These are phyloP conservation scores for Amiota minor DNA, from an alignment of 2,888 invertebrate genomes.

Conservation along the genomic window DNA sequence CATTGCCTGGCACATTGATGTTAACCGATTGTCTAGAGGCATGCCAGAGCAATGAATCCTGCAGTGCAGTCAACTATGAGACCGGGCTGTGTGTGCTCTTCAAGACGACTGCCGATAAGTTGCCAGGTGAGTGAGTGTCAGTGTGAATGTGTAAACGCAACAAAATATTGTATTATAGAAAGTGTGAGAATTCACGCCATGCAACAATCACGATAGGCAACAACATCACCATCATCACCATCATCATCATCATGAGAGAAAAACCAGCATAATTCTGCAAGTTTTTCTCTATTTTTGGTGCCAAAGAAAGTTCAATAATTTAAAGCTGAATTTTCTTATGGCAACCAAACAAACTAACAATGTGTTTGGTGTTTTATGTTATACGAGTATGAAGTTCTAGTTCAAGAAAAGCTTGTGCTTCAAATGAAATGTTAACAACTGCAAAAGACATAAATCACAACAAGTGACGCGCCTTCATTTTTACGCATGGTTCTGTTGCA, in stretches of 20 bases:
- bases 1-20: slow-evolving; percentile 93
- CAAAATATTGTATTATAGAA: slow-evolving; percentile 40
- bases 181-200: slow-evolving; percentile 58
- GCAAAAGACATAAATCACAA: slow-evolving; percentile 56
- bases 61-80: slow-evolving; percentile 95
- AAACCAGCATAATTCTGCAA: slow-evolving; percentile 24
- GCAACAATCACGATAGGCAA: not conserved
- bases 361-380: too few relatives aligned
- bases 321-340: slow-evolving; percentile 39
- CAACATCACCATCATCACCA: too few relatives aligned
- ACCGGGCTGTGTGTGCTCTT: slow-evolving; percentile 95
- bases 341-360: not conserved
- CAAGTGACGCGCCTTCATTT: slow-evolving; percentile 53
- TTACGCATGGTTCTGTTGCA: slow-evolving; percentile 59
- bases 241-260: too few relatives aligned
- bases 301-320: slow-evolving; percentile 67
- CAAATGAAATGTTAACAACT: slow-evolving; percentile 25
- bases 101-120: slow-evolving; percentile 90
- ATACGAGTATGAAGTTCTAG: too few relatives aligned
- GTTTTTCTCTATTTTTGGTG: slow-evolving; percentile 48
- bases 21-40: slow-evolving; percentile 94
- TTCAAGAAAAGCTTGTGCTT: slow-evolving; percentile 45
- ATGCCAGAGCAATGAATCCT: slow-evolving; percentile 92
- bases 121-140: slow-evolving; percentile 83
- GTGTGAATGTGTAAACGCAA: not conserved